A percentile compares a stretch with the other conserved stretches of the same genome.
Conservation (phyloP, 2,888 invertebrate species). For the Strigamia transsilvanica region DNA sequence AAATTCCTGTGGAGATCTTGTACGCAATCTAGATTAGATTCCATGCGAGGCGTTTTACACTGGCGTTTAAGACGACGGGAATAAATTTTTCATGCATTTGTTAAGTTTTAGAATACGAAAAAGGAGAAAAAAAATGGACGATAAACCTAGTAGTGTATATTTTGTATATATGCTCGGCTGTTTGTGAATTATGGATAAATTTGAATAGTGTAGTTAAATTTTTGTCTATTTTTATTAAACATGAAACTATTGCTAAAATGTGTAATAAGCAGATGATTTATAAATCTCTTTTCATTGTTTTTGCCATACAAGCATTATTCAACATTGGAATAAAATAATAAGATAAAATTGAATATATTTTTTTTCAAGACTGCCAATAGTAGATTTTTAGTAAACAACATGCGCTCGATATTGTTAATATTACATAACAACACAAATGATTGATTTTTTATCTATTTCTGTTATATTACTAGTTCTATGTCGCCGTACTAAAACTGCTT, state of each 20-base stretch:
- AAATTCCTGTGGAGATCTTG: conserved; percentile 14
- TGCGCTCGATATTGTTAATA: not conserved
- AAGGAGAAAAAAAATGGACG: not conserved
- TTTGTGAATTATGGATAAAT: conserved; percentile 43
- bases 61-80: not conserved
- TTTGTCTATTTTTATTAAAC: conserved; percentile 46
- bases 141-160: conserved; percentile 33
- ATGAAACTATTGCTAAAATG: conserved; percentile 14
- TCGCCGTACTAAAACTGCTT: not conserved
- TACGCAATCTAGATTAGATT: not conserved
- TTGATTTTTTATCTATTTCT: conserved; percentile 1
- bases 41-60: not conserved
- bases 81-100: conserved; percentile 38
- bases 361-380: not conserved
- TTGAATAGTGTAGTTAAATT: conserved; percentile 44
- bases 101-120: conserved; percentile 19
- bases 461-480: not conserved
- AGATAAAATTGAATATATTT: not conserved
- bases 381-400: not conserved
- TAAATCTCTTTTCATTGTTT: conserved; percentile 3
- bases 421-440: conserved; percentile 6
- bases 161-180: conserved; percentile 42
- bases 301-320: conserved; percentile 15
- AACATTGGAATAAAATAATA: conserved; percentile 20
- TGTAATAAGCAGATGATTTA: conserved; percentile 33